These are phyloP conservation scores for Drosophila lowei DNA, from an alignment of 1,140 invertebrate species.

Conservation along the genomic window DNA sequence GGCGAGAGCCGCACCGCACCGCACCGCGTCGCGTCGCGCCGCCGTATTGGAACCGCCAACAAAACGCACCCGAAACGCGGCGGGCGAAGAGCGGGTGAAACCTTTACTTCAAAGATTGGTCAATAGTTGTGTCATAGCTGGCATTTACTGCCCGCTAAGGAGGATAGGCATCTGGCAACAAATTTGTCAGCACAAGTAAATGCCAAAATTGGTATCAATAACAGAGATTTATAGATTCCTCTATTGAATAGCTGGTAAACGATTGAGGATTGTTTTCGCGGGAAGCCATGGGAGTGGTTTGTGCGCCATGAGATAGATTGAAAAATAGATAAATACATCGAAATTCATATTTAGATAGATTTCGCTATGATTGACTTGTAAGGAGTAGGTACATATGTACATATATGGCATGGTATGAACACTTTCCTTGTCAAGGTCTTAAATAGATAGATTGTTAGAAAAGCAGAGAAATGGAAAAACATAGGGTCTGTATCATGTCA, in stretches of 20 bases:
- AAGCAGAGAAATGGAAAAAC: no score
- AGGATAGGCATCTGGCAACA: conserved; percentile 50
- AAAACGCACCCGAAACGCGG: conserved; percentile 25
- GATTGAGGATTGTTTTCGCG: conserved; percentile 3
- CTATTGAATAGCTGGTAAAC: conserved; percentile 6
- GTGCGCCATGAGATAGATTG: no score
- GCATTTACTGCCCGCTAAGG: conserved; percentile 36
- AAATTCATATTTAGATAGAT: no score
- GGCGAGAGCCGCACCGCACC: neutral
- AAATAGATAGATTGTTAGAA: no score
- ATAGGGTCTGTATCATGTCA: no score
- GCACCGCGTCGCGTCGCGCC: neutral
- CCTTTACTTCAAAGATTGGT: conserved; percentile 28
- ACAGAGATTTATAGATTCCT: conserved; percentile 40
- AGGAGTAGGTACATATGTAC: no score
- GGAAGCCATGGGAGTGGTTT: no score
- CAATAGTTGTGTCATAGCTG: conserved; percentile 42
- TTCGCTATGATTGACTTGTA: no score
- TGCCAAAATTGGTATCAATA: conserved; percentile 47
- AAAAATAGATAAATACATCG: no score
- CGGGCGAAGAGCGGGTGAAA: conserved; percentile 11
- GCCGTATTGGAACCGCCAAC: neutral
- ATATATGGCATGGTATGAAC: no score
- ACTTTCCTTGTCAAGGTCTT: no score
- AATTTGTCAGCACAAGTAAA: conserved; percentile 42